Conservation (phyloP, 2,888 invertebrate species). For the Alviniconcha strummeri region DNA sequence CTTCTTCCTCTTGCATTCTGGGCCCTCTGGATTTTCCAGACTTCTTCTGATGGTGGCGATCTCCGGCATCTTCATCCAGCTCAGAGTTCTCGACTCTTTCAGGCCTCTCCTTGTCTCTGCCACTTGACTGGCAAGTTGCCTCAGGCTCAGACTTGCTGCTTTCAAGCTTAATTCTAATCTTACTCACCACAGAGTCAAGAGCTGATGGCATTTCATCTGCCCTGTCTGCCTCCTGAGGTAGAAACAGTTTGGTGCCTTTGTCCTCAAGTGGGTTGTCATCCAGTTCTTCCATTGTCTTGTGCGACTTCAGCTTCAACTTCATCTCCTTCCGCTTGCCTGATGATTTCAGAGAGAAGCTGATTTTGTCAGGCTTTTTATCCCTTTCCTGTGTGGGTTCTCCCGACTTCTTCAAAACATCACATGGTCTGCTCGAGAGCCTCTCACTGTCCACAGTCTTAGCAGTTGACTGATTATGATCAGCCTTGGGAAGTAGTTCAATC, state of each 20-base stretch:
- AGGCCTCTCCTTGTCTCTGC: not conserved
- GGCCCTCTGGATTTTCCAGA: no score
- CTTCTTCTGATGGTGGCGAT: no score
- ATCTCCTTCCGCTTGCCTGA: slow-evolving; percentile 11
- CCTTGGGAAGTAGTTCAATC: not conserved
- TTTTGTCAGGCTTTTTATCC: slow-evolving; percentile 17
- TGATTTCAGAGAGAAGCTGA: slow-evolving; percentile 27
- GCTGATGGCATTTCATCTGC: not conserved
- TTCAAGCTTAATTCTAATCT: not conserved
- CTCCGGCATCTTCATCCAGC: no score
- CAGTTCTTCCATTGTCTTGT: slow-evolving; percentile 3
- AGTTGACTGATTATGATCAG: not conserved
- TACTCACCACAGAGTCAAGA: not conserved
- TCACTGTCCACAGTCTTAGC: not conserved
- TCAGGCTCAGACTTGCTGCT: not conserved
- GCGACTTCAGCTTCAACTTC: slow-evolving; percentile 4
- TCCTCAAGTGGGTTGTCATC: not conserved
- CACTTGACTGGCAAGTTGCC: not conserved
- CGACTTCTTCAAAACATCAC: not conserved
- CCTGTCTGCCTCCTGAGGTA: not conserved
- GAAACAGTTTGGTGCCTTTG: not conserved
- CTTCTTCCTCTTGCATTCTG: no score
- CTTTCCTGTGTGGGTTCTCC: not conserved
- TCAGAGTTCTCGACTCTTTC: no score
- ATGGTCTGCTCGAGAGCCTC: not conserved